Base-by-base conservation (phyloP, 2,113 vertebrate species). In the Oncorhynchus keta region DNA sequence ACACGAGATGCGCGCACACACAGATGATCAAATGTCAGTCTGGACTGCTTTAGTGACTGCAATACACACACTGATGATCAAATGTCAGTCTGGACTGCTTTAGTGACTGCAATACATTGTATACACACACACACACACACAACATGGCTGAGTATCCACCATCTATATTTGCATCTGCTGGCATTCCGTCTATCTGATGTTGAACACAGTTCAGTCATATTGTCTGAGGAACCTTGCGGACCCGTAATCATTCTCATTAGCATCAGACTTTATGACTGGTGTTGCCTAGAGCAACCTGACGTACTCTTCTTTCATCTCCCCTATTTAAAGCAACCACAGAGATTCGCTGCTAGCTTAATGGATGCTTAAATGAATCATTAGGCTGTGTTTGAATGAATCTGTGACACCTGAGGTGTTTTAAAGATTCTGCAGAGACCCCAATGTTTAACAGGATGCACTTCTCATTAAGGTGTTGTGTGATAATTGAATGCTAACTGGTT, bases 291-390 rank as follows among this genome's bases (percentile, higher is more conserved):
- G 28, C 51, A 65, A 22, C 5, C 32, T 65, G 22, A 72, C 45
- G 1, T 48, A 61, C 45, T 30, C 81, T 76, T 76, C 39, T 73
- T 72, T 67, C 71, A 49, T 80, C 64, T 51, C 68, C 30, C 45
- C 24, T 6, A 3, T 67, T 51, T 71, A 73, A 69, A 72, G 64
- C 79, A 78, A 73, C 28, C 73, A 74, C 74, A 55, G 59, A 22
- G 55, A 78, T 69, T 35, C 64, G 68, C 73, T 79, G 57, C 35
- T 39, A 26, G 66, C 62, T 73, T 72, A 74, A 83, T 85, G 73
- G 70, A 2, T 81, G 70, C 79, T 85, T 85, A 79, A 82, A 85
- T 80, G 81, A 88, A 35, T 88, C 87, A 49, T 77, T 65, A 78
- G 39, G 61, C 35, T 30, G 22, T 68, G 70, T 84, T 85, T 79